Conservation (phyloP, 2,888 invertebrate species). For the Thalpophila matura region DNA sequence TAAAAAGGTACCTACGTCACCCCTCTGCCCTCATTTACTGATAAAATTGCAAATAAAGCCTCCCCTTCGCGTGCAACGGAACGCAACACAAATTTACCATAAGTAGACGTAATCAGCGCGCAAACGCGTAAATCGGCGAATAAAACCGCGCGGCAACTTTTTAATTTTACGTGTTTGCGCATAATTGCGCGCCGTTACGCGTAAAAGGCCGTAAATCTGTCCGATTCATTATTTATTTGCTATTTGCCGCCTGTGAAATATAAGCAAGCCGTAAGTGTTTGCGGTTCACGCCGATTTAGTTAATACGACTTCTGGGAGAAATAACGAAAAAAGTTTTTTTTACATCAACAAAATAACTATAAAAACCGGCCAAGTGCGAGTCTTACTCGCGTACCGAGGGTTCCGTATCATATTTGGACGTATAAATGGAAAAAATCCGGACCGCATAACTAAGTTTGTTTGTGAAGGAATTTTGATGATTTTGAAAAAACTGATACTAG, state of each 20-base stretch:
- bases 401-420: too few relatives aligned
- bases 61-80: conserved; percentile 32
- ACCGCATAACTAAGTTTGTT: too few relatives aligned
- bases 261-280: conserved; percentile 65
- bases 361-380: too few relatives aligned
- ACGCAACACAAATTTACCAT: conserved; percentile 46
- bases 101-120: conserved; percentile 57
- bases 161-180: conserved; percentile 78
- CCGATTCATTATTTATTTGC: conserved; percentile 75
- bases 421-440: too few relatives aligned
- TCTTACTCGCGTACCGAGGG: too few relatives aligned
- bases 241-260: conserved; percentile 65
- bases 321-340: background rate
- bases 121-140: conserved; percentile 46
- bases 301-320: conserved; percentile 27
- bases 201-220: conserved; percentile 74
- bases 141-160: conserved; percentile 65
- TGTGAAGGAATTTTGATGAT: too few relatives aligned
- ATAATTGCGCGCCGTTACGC: conserved; percentile 72
- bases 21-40: conserved; percentile 2
- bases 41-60: conserved; percentile 7
- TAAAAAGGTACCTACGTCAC: too few relatives aligned
- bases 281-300: conserved; percentile 45
- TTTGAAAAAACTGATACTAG: too few relatives aligned
- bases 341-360: background rate